Evolutionary conservation across 2,888 invertebrate species (phyloP).

Genomic region (Podabrus alpinus): DNA sequence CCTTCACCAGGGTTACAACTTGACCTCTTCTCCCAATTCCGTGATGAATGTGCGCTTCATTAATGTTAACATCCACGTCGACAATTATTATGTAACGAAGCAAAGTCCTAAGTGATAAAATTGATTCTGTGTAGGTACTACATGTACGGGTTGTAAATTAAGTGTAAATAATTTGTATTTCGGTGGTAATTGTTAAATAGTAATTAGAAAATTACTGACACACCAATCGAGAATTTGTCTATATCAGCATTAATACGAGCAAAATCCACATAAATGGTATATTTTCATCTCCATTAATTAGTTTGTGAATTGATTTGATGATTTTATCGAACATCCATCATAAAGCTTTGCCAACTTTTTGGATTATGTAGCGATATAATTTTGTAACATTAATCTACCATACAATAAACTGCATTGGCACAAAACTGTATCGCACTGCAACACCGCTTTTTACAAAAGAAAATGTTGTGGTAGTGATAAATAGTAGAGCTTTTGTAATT

Average conservation of each 20-base stretch:
- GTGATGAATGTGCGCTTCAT: not conserved
- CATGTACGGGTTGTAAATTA: not conserved
- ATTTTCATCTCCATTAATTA: not conserved
- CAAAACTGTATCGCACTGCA: conserved; percentile 14
- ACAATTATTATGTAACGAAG: not conserved
- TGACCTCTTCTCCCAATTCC: not conserved
- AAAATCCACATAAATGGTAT: not conserved
- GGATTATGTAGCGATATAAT: conserved; percentile 9
- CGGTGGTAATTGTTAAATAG: not conserved
- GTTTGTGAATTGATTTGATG: not conserved
- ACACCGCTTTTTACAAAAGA: not conserved
- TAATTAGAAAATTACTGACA: not conserved
- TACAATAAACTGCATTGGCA: conserved; percentile 12
- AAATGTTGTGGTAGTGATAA: conserved; percentile 3
- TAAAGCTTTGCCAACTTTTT: conserved; percentile 21
- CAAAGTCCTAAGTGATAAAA: not conserved
- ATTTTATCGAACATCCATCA: conserved; percentile 14
- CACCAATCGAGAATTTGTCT: not conserved
- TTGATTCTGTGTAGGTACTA: not conserved
- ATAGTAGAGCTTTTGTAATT: conserved; percentile 4
- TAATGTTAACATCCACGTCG: not conserved
- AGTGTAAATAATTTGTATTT: not conserved
- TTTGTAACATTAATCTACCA: conserved; percentile 16
- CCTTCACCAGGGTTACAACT: too few relatives aligned
- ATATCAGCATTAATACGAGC: not conserved